Evolutionary conservation across 2,797 vertebrate genomes (phyloP), one percentile per base, ranked within the genome.

Genomic region (Merluccius polli): DNA sequence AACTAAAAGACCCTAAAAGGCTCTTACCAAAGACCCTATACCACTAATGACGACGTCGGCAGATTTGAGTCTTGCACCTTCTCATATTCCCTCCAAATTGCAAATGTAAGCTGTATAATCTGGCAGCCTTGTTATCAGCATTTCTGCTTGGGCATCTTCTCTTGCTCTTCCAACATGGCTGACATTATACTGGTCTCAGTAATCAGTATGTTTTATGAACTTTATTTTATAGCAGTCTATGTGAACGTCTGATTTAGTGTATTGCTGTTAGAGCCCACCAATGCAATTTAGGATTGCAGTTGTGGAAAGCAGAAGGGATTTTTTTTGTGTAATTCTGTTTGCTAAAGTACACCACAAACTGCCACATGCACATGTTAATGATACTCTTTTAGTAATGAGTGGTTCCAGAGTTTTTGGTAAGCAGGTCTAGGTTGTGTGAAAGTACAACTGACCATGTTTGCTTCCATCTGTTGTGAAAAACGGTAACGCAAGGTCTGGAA

Each of bases 301-400:
- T 76, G 69, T 6, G 75, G 73, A 30, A 48, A 41, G 33, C 68
- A 11, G 74, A 32, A 29, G 65, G 38, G 31, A 71, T 76, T 71
- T 30, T 74, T 30, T 74, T 70, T 35, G 77, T 59, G 59, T 27
- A 15, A 41, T 75, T 70, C 15, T 70, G 65, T 70, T 59, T 71
- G 29, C 73, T 75, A 59, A 13, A 70, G 30, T 75, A 27, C 31
- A 78, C 70, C 59, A 79, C 75, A 74, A 80, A 88, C 77, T 79
- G 73, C 70, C 65, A 70, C 73, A 29, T 18, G 75, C 59, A 72
- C 12, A 21, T 85, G 67, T 72, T 79, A 87, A 88, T 80, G 38
- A 83, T 74, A 35, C 76, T 65, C 72, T 68, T 41, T 33, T 73
- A 33, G 63, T 82, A 72, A 78, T 30, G 24, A 13, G n/a, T 69